Evolutionary conservation across 2,797 vertebrate species (phyloP), one percentile per base, ranked within the genome.

Genomic region (Simalia tracyae): DNA sequence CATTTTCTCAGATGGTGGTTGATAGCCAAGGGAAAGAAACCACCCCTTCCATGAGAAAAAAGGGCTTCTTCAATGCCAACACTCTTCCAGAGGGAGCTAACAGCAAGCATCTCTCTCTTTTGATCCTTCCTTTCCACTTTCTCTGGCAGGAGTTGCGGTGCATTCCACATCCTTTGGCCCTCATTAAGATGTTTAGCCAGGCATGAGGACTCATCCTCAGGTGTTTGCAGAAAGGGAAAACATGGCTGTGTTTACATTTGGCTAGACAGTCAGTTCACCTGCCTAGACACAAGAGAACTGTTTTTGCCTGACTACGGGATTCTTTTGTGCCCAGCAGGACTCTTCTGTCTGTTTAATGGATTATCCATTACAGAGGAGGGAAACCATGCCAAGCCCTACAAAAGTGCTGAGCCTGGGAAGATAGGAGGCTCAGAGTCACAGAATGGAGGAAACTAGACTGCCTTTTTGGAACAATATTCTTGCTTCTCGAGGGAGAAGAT

Each of bases 191-290:
- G 87, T 72, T 92, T 46, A n/a, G 46, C 84, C 68, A 61, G 88
- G 61, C 66, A 24, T 61, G n/a, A 68, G 28, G 84, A 59, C 85
- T 90, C 72, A 42, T 84, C 84, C 84, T 95, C 92, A 94, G 91
- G 89, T 91, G 92, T 92, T 92, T 94, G 88, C 89, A 92, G 90
- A 94, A 95, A 91, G 88, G 91, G 89, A 89, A 88, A 95, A 90
- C 46, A 81, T 46, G 89, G 24, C 91, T 94, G 84, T 94, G 92
- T 91, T 95, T 94, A 91, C 89, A 92, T 87, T 92, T 95, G 94
- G 94, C 95, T 94, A 95, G 95, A 95, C 93, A 93, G 64, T 88
- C 86, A 56, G 95, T 92, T 92, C 94, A 94, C 94, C 94, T 94
- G 94, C 91, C 94, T 87, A 94, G 94, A 95, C 92, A 88, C 92